Percentiles rank a stretch among this genome's conserved stretches.
phyloP scores from a whole-genome alignment of 2,113 vertebrate species.

The Psephotus haematonotus region DNA sequence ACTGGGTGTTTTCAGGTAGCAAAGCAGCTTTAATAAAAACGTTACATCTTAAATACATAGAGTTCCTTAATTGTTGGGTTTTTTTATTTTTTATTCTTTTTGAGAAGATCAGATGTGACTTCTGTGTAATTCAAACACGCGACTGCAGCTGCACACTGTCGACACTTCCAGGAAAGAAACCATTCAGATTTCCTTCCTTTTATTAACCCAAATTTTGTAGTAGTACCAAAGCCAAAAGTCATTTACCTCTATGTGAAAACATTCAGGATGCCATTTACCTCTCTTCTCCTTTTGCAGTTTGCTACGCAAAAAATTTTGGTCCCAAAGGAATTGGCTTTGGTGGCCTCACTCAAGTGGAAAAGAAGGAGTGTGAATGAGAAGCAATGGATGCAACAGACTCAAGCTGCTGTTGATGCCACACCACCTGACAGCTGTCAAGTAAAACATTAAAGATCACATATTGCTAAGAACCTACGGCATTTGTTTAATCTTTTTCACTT shows the following conservation, averaged over 20 bases:
- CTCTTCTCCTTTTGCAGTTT: slow-evolving; percentile 77
- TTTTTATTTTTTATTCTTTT: background rate
- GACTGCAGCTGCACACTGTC: background rate
- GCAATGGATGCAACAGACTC: background rate
- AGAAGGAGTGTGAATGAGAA: slow-evolving; percentile 74
- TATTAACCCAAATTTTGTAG: background rate
- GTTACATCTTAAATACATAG: background rate
- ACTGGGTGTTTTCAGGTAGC: background rate
- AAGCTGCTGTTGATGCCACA: background rate
- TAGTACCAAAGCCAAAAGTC: background rate
- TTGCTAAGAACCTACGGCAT: background rate
- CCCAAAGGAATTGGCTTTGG: slow-evolving; percentile 94
- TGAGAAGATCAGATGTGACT: background rate
- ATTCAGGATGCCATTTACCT: background rate
- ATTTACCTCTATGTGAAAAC: background rate
- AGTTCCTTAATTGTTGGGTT: background rate
- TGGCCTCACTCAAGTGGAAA: slow-evolving; percentile 86
- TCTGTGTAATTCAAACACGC: background rate
- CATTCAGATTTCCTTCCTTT: background rate
- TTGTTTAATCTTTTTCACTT: background rate
- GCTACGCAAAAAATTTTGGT: slow-evolving; percentile 96
- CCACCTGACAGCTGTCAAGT: background rate
- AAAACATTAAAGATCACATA: background rate
- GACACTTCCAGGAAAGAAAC: background rate
- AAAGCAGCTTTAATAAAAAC: background rate